These are phyloP conservation scores for Lutra lutra DNA, from an alignment of 2,797 vertebrate species.

Conservation along the genomic window DNA sequence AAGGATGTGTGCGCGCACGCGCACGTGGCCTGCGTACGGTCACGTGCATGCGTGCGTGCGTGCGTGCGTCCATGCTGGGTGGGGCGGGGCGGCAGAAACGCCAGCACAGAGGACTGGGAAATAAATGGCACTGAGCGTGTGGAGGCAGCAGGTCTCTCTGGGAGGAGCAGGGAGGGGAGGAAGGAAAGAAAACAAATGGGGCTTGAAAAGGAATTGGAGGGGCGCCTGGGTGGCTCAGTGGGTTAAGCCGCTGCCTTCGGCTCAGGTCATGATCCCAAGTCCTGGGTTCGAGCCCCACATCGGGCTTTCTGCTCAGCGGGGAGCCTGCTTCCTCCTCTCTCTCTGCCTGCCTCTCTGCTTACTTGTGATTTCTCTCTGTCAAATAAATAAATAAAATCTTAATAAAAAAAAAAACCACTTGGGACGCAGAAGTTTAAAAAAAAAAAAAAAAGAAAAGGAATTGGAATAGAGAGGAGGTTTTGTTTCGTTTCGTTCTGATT, in stretches of 20 bases:
- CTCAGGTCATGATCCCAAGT: too few relatives aligned
- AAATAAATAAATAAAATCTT: too few relatives aligned
- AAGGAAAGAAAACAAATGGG: not conserved
- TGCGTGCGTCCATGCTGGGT: not conserved
- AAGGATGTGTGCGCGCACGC: not conserved
- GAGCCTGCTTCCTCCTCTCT: too few relatives aligned
- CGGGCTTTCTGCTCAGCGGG: too few relatives aligned
- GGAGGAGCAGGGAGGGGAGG: not conserved
- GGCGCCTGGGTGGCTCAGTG: too few relatives aligned
- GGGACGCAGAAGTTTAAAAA: too few relatives aligned
- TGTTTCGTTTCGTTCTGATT: not conserved
- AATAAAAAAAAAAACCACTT: too few relatives aligned
- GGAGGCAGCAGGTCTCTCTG: not conserved
- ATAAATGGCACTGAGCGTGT: not conserved
- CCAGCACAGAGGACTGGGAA: not conserved
- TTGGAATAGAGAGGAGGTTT: not conserved
- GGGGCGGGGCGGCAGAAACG: not conserved
- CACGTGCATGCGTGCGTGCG: not conserved
- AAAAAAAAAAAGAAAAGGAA: too few relatives aligned
- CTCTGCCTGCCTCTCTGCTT: too few relatives aligned
- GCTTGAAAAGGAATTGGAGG: not conserved
- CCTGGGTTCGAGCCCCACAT: too few relatives aligned
- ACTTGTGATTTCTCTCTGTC: too few relatives aligned
- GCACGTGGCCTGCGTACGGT: fast-evolving
- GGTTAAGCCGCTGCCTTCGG: too few relatives aligned